phyloP scores from a whole-genome alignment of 2,888 invertebrate genomes.

The Cerastoderma edule region DNA sequence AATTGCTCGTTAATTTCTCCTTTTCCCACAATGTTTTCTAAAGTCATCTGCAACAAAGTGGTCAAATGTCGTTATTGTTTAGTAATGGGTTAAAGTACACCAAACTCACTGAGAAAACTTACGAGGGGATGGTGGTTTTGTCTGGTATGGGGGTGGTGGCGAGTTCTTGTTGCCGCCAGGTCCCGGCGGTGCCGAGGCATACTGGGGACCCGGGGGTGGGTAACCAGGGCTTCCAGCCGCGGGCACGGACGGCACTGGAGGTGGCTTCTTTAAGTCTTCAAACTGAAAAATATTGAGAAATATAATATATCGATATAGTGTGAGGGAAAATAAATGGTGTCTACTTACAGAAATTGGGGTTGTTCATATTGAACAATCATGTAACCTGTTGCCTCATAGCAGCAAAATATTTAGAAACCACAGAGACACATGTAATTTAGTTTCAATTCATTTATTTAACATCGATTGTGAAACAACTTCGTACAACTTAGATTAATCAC shows the following conservation, averaged over 20 bases:
- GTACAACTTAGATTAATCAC: no score
- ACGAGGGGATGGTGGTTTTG: slow-evolving; percentile 36
- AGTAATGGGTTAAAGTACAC: not conserved
- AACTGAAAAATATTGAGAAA: slow-evolving; percentile 38
- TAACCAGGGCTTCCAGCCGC: slow-evolving; percentile 54
- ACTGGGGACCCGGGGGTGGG: slow-evolving; percentile 35
- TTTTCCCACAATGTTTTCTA: not conserved
- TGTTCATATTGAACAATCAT: no score
- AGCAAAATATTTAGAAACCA: no score
- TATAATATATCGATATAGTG: no score
- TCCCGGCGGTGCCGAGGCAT: slow-evolving; percentile 35
- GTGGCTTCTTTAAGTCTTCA: slow-evolving; percentile 57
- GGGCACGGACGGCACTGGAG: slow-evolving; percentile 66
- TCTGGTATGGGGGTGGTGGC: slow-evolving; percentile 59
- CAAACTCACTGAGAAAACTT: slow-evolving; percentile 7
- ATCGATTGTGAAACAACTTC: no score
- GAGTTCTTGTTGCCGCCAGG: slow-evolving; percentile 50
- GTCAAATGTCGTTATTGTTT: not conserved
- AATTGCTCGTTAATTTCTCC: slow-evolving; percentile 6
- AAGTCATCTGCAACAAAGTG: not conserved
- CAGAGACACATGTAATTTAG: no score
- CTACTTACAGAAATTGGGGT: no score
- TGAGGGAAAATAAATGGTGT: no score
- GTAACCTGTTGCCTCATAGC: no score
- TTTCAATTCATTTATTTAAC: no score